These are phyloP conservation scores for Prenolepis imparis DNA, from an alignment of 2,888 invertebrate species.

Conservation along the genomic window DNA sequence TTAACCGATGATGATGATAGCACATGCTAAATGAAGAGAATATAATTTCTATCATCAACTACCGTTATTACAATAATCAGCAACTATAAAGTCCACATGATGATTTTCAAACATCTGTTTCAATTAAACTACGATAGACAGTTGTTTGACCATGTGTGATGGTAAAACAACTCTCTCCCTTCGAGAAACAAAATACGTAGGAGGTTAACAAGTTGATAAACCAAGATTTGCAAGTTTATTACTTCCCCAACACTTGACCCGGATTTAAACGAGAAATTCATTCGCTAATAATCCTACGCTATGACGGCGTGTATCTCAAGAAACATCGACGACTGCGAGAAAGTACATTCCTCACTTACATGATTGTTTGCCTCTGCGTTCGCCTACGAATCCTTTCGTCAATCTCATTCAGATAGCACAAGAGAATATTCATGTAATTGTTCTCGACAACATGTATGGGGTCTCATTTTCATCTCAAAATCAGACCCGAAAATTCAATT, in stretches of 20 bases:
- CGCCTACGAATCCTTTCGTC: conserved; percentile 42
- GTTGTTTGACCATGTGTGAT: neutral
- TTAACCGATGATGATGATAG: neutral
- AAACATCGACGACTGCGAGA: conserved; percentile 9
- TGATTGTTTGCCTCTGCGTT: conserved; percentile 31
- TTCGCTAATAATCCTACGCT: conserved; percentile 28
- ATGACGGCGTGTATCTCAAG: neutral
- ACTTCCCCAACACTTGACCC: conserved; percentile 6
- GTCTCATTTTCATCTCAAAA: neutral
- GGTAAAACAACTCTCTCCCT: neutral
- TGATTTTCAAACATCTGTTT: conserved; percentile 3
- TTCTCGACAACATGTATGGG: neutral
- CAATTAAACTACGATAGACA: conserved; percentile 21
- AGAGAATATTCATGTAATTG: neutral
- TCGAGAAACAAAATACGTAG: neutral
- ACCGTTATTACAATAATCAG: neutral
- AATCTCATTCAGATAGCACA: conserved; percentile 4
- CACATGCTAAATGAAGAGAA: neutral
- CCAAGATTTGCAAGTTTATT: conserved; percentile 43
- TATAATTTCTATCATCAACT: neutral
- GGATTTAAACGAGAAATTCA: conserved; percentile 28
- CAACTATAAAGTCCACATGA: neutral
- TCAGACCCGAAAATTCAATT: neutral
- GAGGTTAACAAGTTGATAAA: conserved; percentile 26
- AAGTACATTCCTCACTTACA: conserved; percentile 13